phyloP scores from a whole-genome alignment of 2,113 vertebrate genomes.

The Galemys pyrenaicus region DNA sequence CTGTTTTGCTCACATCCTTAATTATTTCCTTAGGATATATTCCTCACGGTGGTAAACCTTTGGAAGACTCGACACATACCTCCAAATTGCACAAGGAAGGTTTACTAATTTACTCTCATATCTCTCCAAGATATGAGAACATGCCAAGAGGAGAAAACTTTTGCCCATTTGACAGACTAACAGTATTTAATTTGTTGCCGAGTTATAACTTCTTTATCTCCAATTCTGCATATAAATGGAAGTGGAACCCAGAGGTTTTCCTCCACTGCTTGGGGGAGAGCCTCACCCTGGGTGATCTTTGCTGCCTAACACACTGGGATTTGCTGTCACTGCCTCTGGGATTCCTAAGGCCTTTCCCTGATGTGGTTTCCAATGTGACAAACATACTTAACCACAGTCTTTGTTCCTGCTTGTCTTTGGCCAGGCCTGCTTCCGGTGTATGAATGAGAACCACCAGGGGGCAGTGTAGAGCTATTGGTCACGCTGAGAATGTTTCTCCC shows the following conservation, averaged over 20 bases:
- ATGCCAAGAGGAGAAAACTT: not conserved
- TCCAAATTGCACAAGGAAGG: constrained; percentile 69
- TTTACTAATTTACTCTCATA: constrained; percentile 59
- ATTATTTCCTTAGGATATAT: constrained; percentile 68
- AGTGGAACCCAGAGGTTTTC: not conserved
- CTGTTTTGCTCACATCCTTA: constrained; percentile 47
- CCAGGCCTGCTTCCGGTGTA: not conserved
- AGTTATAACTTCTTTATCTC: constrained; percentile 38
- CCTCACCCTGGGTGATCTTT: not conserved
- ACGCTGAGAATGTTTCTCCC: not conserved
- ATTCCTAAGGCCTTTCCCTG: not conserved
- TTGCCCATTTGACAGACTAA: not conserved
- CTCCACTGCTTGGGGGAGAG: not conserved
- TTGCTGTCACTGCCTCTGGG: not conserved
- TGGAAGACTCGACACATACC: constrained; percentile 35
- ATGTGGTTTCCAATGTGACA: not conserved
- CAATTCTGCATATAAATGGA: constrained; percentile 21
- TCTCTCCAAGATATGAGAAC: constrained; percentile 10
- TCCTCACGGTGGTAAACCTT: constrained; percentile 48
- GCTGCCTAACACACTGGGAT: not conserved
- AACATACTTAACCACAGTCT: not conserved
- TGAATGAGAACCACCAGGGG: constrained; percentile 29
- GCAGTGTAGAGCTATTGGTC: constrained; percentile 36
- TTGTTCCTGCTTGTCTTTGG: not conserved
- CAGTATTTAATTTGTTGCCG: constrained; percentile 36